Evolutionary conservation across 2,797 vertebrate genomes (phyloP).

Genomic region (Alcedo atthis): DNA sequence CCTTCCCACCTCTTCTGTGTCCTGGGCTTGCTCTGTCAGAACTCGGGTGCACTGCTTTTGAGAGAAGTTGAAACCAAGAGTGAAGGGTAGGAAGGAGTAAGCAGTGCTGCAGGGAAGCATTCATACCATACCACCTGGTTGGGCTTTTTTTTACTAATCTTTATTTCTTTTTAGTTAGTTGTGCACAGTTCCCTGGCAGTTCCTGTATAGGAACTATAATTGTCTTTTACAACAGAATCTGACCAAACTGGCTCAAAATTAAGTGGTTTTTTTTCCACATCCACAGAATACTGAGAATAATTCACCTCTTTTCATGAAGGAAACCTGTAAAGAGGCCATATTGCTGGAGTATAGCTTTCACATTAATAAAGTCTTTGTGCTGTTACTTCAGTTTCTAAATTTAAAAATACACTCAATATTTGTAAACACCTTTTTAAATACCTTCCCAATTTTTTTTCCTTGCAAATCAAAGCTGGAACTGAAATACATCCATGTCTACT

Average conservation of each 20-base stretch:
- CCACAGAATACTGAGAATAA: slow-evolving; percentile 11
- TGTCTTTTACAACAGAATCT: slow-evolving; percentile 4
- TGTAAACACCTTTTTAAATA: background rate
- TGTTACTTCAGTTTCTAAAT: background rate
- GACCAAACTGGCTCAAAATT: background rate
- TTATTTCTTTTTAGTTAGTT: slow-evolving; percentile 54
- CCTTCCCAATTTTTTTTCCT: background rate
- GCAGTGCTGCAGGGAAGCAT: background rate
- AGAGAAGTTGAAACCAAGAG: background rate
- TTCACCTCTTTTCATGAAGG: background rate
- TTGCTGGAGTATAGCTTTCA: slow-evolving; percentile 1
- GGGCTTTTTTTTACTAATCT: slow-evolving; percentile 6
- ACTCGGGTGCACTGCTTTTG: background rate
- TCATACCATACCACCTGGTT: background rate
- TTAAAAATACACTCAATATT: background rate
- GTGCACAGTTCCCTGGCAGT: slow-evolving; percentile 11
- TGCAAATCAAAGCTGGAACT: background rate
- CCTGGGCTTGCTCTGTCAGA: background rate
- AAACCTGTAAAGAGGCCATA: slow-evolving; percentile 4
- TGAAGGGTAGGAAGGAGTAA: background rate
- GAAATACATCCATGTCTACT: background rate
- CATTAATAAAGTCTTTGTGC: background rate
- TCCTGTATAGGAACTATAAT: slow-evolving; percentile 9
- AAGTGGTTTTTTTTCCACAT: background rate
- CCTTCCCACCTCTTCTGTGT: background rate